phyloP scores from a whole-genome alignment of 2,113 vertebrate species.

The Marcusenius ussheri region DNA sequence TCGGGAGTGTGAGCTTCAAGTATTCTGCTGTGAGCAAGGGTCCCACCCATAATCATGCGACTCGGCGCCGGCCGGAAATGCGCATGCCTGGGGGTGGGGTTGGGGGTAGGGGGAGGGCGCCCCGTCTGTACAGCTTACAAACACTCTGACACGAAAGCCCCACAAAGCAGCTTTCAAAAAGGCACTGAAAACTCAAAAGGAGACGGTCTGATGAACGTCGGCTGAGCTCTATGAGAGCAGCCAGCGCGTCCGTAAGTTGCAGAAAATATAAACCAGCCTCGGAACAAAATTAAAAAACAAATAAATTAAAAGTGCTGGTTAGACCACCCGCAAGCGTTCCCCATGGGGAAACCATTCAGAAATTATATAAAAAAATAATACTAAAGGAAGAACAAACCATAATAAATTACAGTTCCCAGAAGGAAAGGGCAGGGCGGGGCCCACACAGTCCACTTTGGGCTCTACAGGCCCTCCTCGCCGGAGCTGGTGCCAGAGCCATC shows the following conservation, averaged over 20 bases:
- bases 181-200: slow-evolving; percentile 94
- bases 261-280: slow-evolving; percentile 75
- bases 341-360: slow-evolving; percentile 53
- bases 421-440: slow-evolving; percentile 36
- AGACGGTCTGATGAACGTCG: slow-evolving; percentile 66
- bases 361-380: slow-evolving; percentile 53
- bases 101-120: slow-evolving; percentile 5
- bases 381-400: slow-evolving; percentile 58
- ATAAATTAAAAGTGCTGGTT: slow-evolving; percentile 68
- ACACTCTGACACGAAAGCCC: slow-evolving; percentile 63
- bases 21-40: slow-evolving; percentile 58
- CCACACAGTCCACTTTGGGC: slow-evolving; percentile 37
- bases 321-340: slow-evolving; percentile 70
- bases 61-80: background rate
- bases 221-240: slow-evolving; percentile 87
- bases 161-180: slow-evolving; percentile 89
- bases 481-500: slow-evolving; percentile 89
- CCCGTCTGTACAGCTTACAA: slow-evolving; percentile 18
- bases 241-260: slow-evolving; percentile 65
- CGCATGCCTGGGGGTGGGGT: background rate
- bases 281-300: slow-evolving; percentile 41
- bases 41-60: slow-evolving; percentile 25
- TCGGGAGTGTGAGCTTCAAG: slow-evolving; percentile 50
- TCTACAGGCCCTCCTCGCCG: slow-evolving; percentile 94
- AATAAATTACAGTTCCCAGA: slow-evolving; percentile 72